Conservation (phyloP, 1,140 invertebrate genomes). For the Saxidomus purpurata region DNA sequence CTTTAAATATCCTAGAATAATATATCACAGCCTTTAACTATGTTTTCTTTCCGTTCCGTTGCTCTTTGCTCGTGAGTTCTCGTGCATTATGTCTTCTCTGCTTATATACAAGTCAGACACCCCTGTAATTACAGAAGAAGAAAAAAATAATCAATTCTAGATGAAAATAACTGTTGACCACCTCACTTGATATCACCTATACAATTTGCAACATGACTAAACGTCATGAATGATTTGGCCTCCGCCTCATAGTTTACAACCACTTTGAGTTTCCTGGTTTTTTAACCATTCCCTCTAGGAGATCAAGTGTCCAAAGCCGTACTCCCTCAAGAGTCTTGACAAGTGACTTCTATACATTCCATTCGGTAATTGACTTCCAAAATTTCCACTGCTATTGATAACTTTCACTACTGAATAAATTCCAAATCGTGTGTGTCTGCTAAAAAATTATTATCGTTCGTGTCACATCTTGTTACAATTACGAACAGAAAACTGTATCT, state of each 20-base stretch:
- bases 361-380: neutral
- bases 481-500: neutral
- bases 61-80: neutral
- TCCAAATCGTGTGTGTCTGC: neutral
- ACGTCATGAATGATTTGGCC: neutral
- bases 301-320: neutral
- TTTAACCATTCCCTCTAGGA: neutral
- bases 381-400: neutral
- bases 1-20: neutral
- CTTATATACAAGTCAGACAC: neutral
- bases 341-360: neutral
- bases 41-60: neutral
- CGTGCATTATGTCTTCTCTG: neutral
- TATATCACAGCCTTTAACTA: neutral
- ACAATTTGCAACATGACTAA: neutral
- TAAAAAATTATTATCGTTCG: neutral
- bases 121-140: slow-evolving; percentile 9
- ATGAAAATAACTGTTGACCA: neutral
- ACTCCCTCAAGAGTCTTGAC: neutral
- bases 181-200: neutral
- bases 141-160: neutral
- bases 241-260: slow-evolving; percentile 3
- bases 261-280: slow-evolving; percentile 8
- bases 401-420: neutral
- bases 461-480: neutral